Evolutionary conservation across 2,113 vertebrate genomes (phyloP).

Genomic region (Sinocyclocheilus anophthalmus): DNA sequence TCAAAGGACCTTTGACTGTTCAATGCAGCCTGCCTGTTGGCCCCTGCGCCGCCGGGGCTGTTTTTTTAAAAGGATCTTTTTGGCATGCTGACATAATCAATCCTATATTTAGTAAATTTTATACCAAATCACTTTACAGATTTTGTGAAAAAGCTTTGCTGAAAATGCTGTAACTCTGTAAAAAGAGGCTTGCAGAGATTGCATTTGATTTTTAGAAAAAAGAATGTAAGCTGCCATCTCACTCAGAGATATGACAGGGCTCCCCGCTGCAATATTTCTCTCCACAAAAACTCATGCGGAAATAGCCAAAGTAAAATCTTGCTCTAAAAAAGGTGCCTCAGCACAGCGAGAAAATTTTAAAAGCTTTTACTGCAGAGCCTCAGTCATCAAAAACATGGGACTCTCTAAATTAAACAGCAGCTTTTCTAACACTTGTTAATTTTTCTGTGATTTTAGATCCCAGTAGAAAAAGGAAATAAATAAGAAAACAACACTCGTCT

Average conservation of each 20-base stretch:
- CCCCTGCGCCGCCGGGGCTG: too few species aligned
- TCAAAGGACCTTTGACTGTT: too few species aligned
- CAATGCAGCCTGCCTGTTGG: too few species aligned
- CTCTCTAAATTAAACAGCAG: slow-evolving; percentile 67
- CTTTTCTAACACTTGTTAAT: slow-evolving; percentile 60
- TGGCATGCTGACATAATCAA: slow-evolving; percentile 11
- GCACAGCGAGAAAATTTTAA: slow-evolving; percentile 46
- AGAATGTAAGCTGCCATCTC: neutral
- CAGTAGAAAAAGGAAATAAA: slow-evolving; percentile 11
- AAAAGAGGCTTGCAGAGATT: slow-evolving; percentile 5
- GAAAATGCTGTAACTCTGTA: neutral
- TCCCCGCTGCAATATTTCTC: neutral
- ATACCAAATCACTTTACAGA: neutral
- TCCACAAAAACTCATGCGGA: slow-evolving; percentile 19
- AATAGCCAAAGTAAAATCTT: slow-evolving; percentile 21
- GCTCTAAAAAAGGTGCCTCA: slow-evolving; percentile 15
- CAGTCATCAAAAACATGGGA: slow-evolving; percentile 45
- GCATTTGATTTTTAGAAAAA: neutral
- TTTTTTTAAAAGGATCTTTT: neutral
- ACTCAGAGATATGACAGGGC: neutral
- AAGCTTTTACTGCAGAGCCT: slow-evolving; percentile 51
- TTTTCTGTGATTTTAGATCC: slow-evolving; percentile 62
- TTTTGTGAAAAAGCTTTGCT: neutral
- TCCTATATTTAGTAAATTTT: slow-evolving; percentile 1
- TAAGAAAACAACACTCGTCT: slow-evolving; percentile 60